Percentiles rank a stretch among this genome's conserved stretches.
These are phyloP conservation scores for Edolisoma coerulescens DNA, from an alignment of 2,113 vertebrate genomes.

Conservation along the genomic window DNA sequence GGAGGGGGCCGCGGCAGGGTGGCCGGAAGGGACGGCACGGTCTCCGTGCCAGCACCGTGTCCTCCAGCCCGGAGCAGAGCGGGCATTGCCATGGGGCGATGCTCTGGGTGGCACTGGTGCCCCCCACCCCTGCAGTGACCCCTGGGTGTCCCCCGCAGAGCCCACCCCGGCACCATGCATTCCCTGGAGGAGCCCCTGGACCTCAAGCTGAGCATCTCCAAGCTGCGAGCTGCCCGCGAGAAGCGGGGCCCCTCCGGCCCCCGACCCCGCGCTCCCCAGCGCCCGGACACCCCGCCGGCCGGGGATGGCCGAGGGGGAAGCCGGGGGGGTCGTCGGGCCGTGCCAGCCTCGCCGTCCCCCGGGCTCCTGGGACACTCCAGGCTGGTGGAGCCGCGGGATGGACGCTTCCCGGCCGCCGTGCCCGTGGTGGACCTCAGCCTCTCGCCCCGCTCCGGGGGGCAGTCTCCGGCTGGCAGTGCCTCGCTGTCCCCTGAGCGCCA, in stretches of 20 bases:
- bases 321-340: slow-evolving; percentile 65
- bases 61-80: neutral
- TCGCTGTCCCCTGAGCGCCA: slow-evolving; percentile 85
- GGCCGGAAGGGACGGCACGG: neutral
- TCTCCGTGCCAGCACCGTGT: neutral
- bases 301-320: slow-evolving; percentile 69
- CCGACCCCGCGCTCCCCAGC: slow-evolving; percentile 68
- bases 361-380: slow-evolving; percentile 72
- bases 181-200: slow-evolving; percentile 95
- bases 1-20: neutral
- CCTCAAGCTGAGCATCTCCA: slow-evolving; percentile 89
- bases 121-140: neutral
- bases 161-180: slow-evolving; percentile 77
- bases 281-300: slow-evolving; percentile 74
- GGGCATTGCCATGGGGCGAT: neutral
- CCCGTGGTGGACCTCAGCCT: slow-evolving; percentile 90
- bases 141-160: neutral
- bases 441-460: slow-evolving; percentile 76
- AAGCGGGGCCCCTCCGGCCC: slow-evolving; percentile 57
- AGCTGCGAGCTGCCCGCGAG: slow-evolving; percentile 74
- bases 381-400: slow-evolving; percentile 77
- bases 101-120: neutral
- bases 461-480: slow-evolving; percentile 76
- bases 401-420: slow-evolving; percentile 67
- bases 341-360: neutral